Percentiles rank a stretch among this genome's conserved stretches.
Conservation (phyloP, 2,797 vertebrate species). For the Phrynocephalus guinanensis region DNA sequence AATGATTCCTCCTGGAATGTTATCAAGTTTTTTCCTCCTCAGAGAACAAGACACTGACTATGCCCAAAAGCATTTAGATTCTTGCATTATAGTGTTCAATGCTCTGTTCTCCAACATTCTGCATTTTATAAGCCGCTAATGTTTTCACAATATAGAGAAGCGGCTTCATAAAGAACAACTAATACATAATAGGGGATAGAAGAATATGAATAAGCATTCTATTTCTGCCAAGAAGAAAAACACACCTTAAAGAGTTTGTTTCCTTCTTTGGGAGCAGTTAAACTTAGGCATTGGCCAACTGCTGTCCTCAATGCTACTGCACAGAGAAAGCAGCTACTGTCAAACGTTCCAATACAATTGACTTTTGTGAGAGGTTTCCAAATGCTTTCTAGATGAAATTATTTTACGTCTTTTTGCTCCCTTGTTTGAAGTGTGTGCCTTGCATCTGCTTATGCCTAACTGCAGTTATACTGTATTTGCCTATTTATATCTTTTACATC, state of each 20-base stretch:
- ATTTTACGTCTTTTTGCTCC: not conserved
- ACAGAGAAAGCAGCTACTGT: not conserved
- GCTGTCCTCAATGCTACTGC: not conserved
- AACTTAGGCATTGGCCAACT: conserved; percentile 4
- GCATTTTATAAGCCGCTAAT: conserved; percentile 67
- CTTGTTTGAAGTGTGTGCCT: not conserved
- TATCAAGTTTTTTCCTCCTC: conserved; percentile 73
- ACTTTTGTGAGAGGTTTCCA: not conserved
- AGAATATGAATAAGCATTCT: not conserved
- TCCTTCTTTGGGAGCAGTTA: not conserved
- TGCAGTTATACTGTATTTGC: fast-evolving
- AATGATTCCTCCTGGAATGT: conserved; percentile 78
- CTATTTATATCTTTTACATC: not conserved
- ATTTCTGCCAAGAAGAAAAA: not conserved
- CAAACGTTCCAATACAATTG: not conserved
- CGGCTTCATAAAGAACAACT: conserved; percentile 24
- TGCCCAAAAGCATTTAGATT: conserved; percentile 44
- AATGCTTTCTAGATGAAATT: not conserved
- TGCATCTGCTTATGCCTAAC: not conserved
- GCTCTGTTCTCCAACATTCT: conserved; percentile 52
- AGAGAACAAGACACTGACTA: conserved; percentile 66
- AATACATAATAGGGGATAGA: conserved; percentile 1
- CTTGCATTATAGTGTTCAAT: conserved; percentile 51
- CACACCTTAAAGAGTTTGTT: not conserved
- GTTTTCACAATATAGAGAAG: conserved; percentile 40